phyloP scores from a whole-genome alignment of 2,797 vertebrate genomes.

The Serranus cabrilla region DNA sequence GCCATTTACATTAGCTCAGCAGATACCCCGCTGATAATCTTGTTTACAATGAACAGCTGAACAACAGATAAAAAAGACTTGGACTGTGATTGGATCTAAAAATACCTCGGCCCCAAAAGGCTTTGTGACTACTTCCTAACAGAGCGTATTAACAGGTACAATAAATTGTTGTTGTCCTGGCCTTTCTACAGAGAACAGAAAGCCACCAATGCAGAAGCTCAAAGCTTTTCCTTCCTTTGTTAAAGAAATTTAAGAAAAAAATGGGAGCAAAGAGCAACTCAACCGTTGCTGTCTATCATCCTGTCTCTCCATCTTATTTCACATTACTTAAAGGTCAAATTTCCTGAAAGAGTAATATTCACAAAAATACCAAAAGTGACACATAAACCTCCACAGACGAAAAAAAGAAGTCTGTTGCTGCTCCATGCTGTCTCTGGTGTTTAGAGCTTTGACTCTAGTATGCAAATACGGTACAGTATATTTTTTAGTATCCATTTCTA shows the following conservation, averaged over 20 bases:
- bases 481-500: conserved; percentile 66
- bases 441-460: conserved; percentile 17
- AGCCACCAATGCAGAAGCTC: conserved; percentile 10
- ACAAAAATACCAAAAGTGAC: conserved; percentile 1
- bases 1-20: conserved; percentile 47
- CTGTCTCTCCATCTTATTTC: conserved; percentile 8
- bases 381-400: conserved; percentile 2
- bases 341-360: conserved; percentile 21
- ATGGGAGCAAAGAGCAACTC: background rate
- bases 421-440: conserved; percentile 22
- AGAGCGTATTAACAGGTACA: conserved; percentile 32
- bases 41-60: conserved; percentile 50
- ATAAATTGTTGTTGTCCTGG: conserved; percentile 41
- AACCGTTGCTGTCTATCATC: conserved; percentile 16
- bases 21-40: conserved; percentile 52
- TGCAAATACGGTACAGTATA: conserved; percentile 55
- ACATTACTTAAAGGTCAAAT: conserved; percentile 26
- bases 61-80: conserved; percentile 48
- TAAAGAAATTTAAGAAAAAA: conserved; percentile 21
- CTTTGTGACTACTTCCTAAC: conserved; percentile 41
- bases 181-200: conserved; percentile 37
- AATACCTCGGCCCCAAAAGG: conserved; percentile 38
- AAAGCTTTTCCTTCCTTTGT: conserved; percentile 38
- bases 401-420: conserved; percentile 7
- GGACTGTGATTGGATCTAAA: conserved; percentile 51